A percentile compares a stretch with the other conserved stretches of the same genome.
Evolutionary conservation across 1,140 invertebrate species (phyloP).

Genomic region (Meteorus sp.): DNA sequence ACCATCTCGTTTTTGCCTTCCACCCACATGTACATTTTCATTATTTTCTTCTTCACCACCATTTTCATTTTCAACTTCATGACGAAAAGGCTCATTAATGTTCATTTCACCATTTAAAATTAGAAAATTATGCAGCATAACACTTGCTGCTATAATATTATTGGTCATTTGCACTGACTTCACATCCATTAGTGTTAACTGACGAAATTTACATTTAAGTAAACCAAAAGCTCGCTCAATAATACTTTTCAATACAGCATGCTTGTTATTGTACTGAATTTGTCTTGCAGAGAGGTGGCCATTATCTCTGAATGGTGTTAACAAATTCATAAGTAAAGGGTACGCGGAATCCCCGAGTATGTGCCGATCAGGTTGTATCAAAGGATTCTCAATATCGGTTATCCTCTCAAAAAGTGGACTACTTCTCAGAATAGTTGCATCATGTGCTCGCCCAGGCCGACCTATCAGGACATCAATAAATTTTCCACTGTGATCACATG

Average conservation of each 20-base stretch:
- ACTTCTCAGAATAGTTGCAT: constrained; percentile 30
- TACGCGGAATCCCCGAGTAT: constrained; percentile 37
- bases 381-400: constrained; percentile 30
- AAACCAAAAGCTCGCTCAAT: constrained; percentile 35
- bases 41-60: too few relatives aligned
- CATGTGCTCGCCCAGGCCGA: constrained; percentile 35
- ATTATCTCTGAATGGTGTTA: constrained; percentile 33
- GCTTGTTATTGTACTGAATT: constrained; percentile 23
- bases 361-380: constrained; percentile 11
- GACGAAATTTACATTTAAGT: constrained; percentile 33
- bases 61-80: too few relatives aligned
- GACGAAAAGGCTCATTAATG: too few relatives aligned
- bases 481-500: constrained; percentile 22
- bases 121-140: constrained; percentile 26
- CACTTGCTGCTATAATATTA: constrained; percentile 30
- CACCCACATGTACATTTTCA: too few relatives aligned
- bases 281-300: constrained; percentile 23
- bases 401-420: constrained; percentile 27
- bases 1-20: too few relatives aligned
- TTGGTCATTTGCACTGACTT: constrained; percentile 21
- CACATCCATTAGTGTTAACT: constrained; percentile 33
- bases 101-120: background rate
- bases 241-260: constrained; percentile 22
- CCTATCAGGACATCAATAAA: constrained; percentile 35
- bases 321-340: constrained; percentile 21